Evolutionary conservation across 2,888 invertebrate species (phyloP), one percentile per base, ranked within the genome.

Genomic region (Meghimatium bilineatum): DNA sequence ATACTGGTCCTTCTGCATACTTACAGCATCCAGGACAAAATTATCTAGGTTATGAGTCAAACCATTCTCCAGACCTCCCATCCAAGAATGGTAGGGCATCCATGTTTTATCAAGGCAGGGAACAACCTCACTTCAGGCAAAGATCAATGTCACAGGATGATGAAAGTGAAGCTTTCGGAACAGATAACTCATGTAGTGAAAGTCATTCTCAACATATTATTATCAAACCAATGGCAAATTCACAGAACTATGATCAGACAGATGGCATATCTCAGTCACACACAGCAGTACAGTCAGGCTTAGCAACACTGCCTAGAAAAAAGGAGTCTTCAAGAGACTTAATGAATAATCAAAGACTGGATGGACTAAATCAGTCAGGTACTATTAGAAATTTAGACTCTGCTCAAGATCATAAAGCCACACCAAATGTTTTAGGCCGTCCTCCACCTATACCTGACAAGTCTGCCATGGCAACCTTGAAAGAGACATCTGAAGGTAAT

Each of bases 221-320:
- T 36, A 81, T 88, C 86, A 83, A 89, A 80, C 85, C 89, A 85
- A 84, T 85, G 63, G 85, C 87, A 1, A 87, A 87, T 71, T 82
- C 84, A 5, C 87, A 89, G 36, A 85, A 82, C 36, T 89, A 89
- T 83, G 90, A 91, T 44, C 88, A 89, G 77, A 74, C 88, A 32
- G 90, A 90, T 56, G 85, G 86, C 66, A 84, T 86, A 29, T 82
- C 88, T 20, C 91, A 91, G 82, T 87, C 89, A 14, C 91, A 91
- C 85, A 88, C 90, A 6, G 89, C 92, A 14, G 90, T 92, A 26
- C 90, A 92, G 80, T 91, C 90, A 44, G 91, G 91, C 23, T 86
- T 91, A 12, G 91, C 91, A 52, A 92, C 92, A 23, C 87, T 92
- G 49, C 91, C 91, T 26, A 86, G 91, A 66, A 89, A 89, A 38